Percentiles rank a stretch among this genome's conserved stretches.
These are phyloP conservation scores for Hirtodrosophila alboralis DNA, from an alignment of 2,888 invertebrate genomes.

Conservation along the genomic window DNA sequence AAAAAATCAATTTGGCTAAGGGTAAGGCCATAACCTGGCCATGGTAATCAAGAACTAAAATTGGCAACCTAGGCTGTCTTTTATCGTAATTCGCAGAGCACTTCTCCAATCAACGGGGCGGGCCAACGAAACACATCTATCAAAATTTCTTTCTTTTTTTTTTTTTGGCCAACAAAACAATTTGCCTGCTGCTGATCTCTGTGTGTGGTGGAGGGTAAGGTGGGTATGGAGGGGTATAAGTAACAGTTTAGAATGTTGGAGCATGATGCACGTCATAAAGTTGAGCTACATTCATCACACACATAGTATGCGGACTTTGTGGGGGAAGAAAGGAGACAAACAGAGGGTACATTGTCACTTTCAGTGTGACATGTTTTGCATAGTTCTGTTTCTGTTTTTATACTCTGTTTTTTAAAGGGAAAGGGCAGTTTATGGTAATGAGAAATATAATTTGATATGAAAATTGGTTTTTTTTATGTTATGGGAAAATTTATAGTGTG, in stretches of 20 bases:
- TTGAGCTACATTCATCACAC: constrained; percentile 66
- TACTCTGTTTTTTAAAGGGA: too few relatives aligned
- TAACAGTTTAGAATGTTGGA: constrained; percentile 14
- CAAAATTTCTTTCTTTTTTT: too few relatives aligned
- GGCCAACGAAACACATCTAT: constrained; percentile 42
- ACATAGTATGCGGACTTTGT: constrained; percentile 2
- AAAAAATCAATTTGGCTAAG: constrained; percentile 67
- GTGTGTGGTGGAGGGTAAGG: background rate
- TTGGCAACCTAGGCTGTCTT: constrained; percentile 10
- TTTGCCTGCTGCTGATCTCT: constrained; percentile 40
- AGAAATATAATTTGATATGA: too few relatives aligned
- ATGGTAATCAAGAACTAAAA: constrained; percentile 34
- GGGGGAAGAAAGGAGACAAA: background rate
- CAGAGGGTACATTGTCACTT: constrained; percentile 59
- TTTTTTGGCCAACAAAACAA: constrained; percentile 51
- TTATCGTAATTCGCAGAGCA: constrained; percentile 21
- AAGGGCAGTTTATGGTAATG: too few relatives aligned
- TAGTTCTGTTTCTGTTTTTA: constrained; percentile 31
- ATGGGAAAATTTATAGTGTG: too few relatives aligned
- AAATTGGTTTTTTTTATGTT: too few relatives aligned
- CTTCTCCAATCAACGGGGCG: constrained; percentile 22
- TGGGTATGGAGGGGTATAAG: constrained; percentile 3
- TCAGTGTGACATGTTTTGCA: constrained; percentile 62
- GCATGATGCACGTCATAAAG: constrained; percentile 57
- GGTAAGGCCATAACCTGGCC: constrained; percentile 24